A percentile compares a stretch with the other conserved stretches of the same genome.
Conservation (phyloP, 64 coral and sea anemone genomes). For the Hydrozoanthus tunicans region DNA sequence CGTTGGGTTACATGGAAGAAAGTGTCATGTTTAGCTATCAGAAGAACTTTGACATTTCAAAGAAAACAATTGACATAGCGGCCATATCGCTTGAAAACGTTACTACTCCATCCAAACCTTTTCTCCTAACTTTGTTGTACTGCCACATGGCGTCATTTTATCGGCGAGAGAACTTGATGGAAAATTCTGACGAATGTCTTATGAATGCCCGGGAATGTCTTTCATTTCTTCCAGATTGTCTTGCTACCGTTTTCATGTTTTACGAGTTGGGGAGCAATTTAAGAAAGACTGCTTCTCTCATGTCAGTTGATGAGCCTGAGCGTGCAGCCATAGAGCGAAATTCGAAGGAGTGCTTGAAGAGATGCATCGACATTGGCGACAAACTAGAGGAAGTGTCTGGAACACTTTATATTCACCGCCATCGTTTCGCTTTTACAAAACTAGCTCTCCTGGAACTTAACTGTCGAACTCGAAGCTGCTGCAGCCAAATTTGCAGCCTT, state of each 20-base stretch:
- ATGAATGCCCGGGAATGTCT: constrained; percentile 25
- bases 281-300: neutral
- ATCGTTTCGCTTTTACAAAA: constrained; percentile 55
- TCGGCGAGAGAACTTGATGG: constrained; percentile 46
- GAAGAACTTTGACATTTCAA: constrained; percentile 3
- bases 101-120: constrained; percentile 2
- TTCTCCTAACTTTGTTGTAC: constrained; percentile 11
- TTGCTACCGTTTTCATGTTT: constrained; percentile 46
- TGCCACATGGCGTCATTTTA: constrained; percentile 59
- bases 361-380: constrained; percentile 39
- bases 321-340: constrained; percentile 4
- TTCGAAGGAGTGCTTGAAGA: constrained; percentile 38
- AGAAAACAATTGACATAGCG: constrained; percentile 3
- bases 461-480: constrained; percentile 40
- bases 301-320: neutral
- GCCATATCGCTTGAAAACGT: neutral
- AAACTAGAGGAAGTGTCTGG: constrained; percentile 14
- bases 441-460: constrained; percentile 50
- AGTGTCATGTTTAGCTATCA: constrained; percentile 41
- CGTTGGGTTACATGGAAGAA: constrained; percentile 47
- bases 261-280: constrained; percentile 73
- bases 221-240: neutral
- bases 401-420: constrained; percentile 43
- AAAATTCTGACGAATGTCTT: constrained; percentile 17
- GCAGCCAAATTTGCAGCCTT: neutral